Percentiles rank a stretch among this genome's conserved stretches.
Evolutionary conservation across 2,113 vertebrate genomes (phyloP).

Genomic region (Nasalis larvatus): DNA sequence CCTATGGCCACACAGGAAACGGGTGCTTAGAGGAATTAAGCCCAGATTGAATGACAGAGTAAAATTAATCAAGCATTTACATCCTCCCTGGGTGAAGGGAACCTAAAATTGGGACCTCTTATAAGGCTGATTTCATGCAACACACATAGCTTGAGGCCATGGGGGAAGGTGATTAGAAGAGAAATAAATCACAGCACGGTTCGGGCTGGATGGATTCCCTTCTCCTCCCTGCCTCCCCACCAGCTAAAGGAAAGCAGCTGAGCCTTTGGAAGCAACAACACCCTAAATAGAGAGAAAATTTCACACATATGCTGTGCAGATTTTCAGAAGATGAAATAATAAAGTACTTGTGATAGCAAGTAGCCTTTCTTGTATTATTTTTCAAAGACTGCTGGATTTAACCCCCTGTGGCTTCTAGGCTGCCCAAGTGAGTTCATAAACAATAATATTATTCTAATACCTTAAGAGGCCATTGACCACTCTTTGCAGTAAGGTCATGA

Average conservation of each 20-base stretch:
- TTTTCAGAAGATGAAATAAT: conserved; percentile 45
- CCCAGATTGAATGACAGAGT: background rate
- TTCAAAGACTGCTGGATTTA: background rate
- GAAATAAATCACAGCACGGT: background rate
- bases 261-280: background rate
- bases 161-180: background rate
- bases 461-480: background rate
- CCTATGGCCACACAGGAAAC: background rate
- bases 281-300: conserved; percentile 56
- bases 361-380: background rate
- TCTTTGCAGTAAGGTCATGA: background rate
- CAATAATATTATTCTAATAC: background rate
- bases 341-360: conserved; percentile 16
- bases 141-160: background rate
- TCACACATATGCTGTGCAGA: conserved; percentile 48
- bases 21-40: background rate
- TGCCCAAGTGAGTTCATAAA: background rate
- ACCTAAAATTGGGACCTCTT: background rate
- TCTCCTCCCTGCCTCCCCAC: no score
- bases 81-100: background rate
- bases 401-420: background rate
- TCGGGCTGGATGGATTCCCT: background rate
- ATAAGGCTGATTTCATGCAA: background rate
- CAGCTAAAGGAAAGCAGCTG: conserved; percentile 33
- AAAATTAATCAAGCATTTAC: background rate